A percentile compares a stretch with the other conserved stretches of the same genome.
Evolutionary conservation across 2,797 vertebrate genomes (phyloP).

Genomic region (Sebastes itinus): DNA sequence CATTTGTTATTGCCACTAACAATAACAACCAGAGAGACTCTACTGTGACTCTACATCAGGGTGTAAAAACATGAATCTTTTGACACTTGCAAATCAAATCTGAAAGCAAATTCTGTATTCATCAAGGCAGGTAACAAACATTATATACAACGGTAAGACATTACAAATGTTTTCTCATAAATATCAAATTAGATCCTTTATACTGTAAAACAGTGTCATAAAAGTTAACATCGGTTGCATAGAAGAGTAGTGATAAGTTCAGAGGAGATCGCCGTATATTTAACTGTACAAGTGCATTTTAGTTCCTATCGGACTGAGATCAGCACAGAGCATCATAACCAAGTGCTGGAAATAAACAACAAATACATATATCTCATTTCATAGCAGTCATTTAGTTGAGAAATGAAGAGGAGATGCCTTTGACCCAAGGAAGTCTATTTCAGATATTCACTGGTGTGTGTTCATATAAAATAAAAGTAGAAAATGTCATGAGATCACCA

Average conservation of each 20-base stretch:
- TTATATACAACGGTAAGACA: constrained; percentile 90
- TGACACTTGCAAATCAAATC: neutral
- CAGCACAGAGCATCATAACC: constrained; percentile 9
- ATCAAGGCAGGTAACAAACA: constrained; percentile 53
- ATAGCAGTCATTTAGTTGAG: neutral
- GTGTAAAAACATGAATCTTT: neutral
- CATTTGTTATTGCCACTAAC: neutral
- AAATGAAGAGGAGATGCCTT: neutral
- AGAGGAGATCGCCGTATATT: constrained; percentile 1
- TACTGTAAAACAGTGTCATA: constrained; percentile 84
- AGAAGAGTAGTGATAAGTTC: constrained; percentile 90
- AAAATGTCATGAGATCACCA: neutral
- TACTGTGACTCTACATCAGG: neutral
- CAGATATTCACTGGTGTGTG: neutral
- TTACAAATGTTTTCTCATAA: constrained; percentile 85
- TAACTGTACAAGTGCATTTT: constrained; percentile 67
- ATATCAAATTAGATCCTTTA: constrained; percentile 92
- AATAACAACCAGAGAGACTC: neutral
- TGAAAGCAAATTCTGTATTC: constrained; percentile 42
- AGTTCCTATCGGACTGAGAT: constrained; percentile 48
- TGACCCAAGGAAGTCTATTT: neutral
- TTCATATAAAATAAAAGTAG: neutral
- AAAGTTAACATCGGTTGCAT: constrained; percentile 87
- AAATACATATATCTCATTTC: neutral
- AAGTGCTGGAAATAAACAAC: neutral